Base-by-base conservation (phyloP, 1,140 invertebrate species). In the Condylostylus longicornis region DNA sequence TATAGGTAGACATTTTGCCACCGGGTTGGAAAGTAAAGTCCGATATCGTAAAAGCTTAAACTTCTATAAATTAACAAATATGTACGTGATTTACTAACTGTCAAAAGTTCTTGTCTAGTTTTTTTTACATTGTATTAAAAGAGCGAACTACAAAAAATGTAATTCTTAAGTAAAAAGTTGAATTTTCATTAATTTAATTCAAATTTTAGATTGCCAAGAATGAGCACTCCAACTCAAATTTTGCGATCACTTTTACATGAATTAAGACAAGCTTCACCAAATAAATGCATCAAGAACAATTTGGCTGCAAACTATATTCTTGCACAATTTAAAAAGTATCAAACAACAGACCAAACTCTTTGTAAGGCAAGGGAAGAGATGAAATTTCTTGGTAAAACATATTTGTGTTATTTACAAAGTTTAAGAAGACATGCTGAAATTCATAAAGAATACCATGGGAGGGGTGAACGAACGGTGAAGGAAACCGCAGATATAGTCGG, bases 401-500 rank as follows among this genome's bases (percentile, higher is more conserved):
- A 88, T 54, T 60, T 73, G 5, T 77, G 74, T 47, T 85, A 87
- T 50, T 58, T 90, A 27, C 56, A 66, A 30, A 79, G 79, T 44
- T 60, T 65, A 1, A 67, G 81, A 40, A 62, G 65, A 37, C 75
- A 75, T 44, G 67, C 74, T 42, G 73, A 82, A 53, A 72, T 88
- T n/a, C 69, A 74, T 41, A 55, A 57, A 7, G 68, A 77, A 29
- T 88, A 76, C 53, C 71, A 75, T 47, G 79, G 79, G 8, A 76
- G 73, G 56, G 82, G 82, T 13, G 83, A 88, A 57, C 63, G 80
- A 32, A 71, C 66, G 29, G 61, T 84, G 7, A 67, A 72, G 46
- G 78, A 84, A 45, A 86, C 83, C 8, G 84, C 85, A 12, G 70
- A 74, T 48, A 62, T 86, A 49, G 81, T 90, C 35, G 84, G 85